A percentile compares a stretch with the other conserved stretches of the same genome.
Evolutionary conservation across 2,888 invertebrate species (phyloP).

Genomic region (Heptascelio sp.): DNA sequence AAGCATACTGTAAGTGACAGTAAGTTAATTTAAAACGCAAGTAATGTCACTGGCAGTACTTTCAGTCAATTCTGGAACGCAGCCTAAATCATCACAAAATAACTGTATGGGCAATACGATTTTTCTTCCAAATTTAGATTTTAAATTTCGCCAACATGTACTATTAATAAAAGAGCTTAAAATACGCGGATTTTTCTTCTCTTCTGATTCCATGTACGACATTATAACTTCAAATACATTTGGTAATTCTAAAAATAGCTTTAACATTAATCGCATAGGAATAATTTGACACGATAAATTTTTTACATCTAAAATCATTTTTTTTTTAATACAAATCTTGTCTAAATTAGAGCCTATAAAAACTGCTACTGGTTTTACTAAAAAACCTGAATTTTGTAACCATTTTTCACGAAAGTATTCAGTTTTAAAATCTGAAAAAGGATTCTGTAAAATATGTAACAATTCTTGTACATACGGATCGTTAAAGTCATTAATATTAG

Average conservation of each 20-base stretch:
- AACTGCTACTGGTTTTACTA: constrained; percentile 22
- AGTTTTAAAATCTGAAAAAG: constrained; percentile 25
- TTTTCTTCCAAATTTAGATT: constrained; percentile 12
- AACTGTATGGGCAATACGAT: constrained; percentile 58
- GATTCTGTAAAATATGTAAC: constrained; percentile 25
- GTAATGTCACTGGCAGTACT: no score
- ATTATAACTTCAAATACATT: constrained; percentile 45
- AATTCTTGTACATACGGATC: neutral
- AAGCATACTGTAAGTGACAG: no score
- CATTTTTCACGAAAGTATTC: constrained; percentile 39
- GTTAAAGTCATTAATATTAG: no score
- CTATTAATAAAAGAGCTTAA: constrained; percentile 19
- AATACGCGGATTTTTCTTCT: neutral
- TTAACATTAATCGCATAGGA: constrained; percentile 38
- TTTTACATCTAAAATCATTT: constrained; percentile 27
- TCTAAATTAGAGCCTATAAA: constrained; percentile 31
- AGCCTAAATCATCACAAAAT: constrained; percentile 71
- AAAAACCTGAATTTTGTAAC: constrained; percentile 25
- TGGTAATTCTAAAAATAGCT: constrained; percentile 58
- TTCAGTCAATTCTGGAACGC: no score
- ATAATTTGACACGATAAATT: constrained; percentile 54
- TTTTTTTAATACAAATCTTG: neutral
- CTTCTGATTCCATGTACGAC: constrained; percentile 10
- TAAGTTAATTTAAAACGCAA: no score
- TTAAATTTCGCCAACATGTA: constrained; percentile 8